Base-by-base conservation (phyloP, 1,140 invertebrate species). In the Anastrepha obliqua region DNA sequence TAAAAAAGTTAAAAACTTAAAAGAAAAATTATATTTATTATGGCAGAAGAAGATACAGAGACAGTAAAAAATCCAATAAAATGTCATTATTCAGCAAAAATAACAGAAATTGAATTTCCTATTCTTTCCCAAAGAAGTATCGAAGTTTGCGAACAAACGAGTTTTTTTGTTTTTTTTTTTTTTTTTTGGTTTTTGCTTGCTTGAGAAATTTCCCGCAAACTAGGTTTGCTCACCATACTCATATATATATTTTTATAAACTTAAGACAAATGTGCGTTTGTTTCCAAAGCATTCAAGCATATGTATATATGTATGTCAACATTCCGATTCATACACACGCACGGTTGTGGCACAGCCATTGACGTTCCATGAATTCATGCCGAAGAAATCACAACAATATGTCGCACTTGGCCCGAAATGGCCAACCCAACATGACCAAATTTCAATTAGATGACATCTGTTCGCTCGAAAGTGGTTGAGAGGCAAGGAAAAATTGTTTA, bases 51-150 rank as follows among this genome's bases (percentile, higher is more conserved):
- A 74, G 42, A 6, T 42, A 44, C 3, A 47, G 42, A 29, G 44
- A 29, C 42, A 17, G 15, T 42, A 11, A n/a, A 3, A 74, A 67
- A 7, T 74, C 15, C 70, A 74, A 74, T 74, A 74, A 47, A 47
- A 74, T 47, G 70, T 47, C 70, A 74, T 51, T 74, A 74, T 74
- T 74, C 44, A 74, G 70, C 70, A 74, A 44, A 74, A 51, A 74
- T 47, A 74, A 44, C 70, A 74, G 42, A 70, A 70, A 70, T 70
- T 70, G 65, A 29, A 42, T 70, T 42, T 67, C 9, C 29, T 6
- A 67, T 42, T 70, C 13, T 13, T 70, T 64, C 17, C 9, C 17
- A 20, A 74, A 74, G 47, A 74, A 74, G 39, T 74, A 74, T 74
- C 70, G 47, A 74, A 74, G 70, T 74, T 74, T 74, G 13, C 70